Evolutionary conservation across 1,140 invertebrate genomes (phyloP), one percentile per base, ranked within the genome.

Genomic region (Nymphalis io): DNA sequence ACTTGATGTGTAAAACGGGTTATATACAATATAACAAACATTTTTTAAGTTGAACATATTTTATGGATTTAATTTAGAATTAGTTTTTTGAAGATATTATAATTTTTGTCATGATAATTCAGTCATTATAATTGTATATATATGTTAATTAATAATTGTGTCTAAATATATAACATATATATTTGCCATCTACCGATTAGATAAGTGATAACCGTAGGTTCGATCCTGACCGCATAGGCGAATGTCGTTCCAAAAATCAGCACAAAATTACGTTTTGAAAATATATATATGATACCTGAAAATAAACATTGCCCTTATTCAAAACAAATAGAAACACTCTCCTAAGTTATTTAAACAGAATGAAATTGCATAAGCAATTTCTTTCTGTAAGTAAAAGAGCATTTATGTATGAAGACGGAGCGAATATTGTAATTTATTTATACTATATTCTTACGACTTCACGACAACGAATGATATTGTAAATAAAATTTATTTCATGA

Each of bases 301-400:
- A 33, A 33, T 8, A 33, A 33, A 8, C 27, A 2, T 33, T 8
- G 10, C 10, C 10, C 6, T 33, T 33, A 33, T 33, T 8, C 27
- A 0, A 33, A 33, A 33, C 5, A 33, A 33, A 33, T 33, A 33
- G 27, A 33, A 33, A 33, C 13, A 13, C 11, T 44, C 12, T 15
- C 27, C 23, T 57, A 57, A 8, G 27, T 8, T 33, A 33, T 33
- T 57, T n/a, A n/a, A n/a, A n/a, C n/a, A n/a, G n/a, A n/a, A n/a
- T 57, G 70, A 69, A 75, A 73, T 66, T 69, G 65, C 60, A 71
- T 61, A 64, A 71, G 53, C 65, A 72, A 70, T 74, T 74, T 73
- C 72, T 73, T 55, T 70, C 48, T 58, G 60, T 33, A 62, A 73
- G 46, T 73, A 65, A 64, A 33, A 65, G 68, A 65, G 61, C 53